A percentile compares a stretch with the other conserved stretches of the same genome.
These are phyloP conservation scores for Agrotis clavis DNA, from an alignment of 2,888 invertebrate species.

Conservation along the genomic window DNA sequence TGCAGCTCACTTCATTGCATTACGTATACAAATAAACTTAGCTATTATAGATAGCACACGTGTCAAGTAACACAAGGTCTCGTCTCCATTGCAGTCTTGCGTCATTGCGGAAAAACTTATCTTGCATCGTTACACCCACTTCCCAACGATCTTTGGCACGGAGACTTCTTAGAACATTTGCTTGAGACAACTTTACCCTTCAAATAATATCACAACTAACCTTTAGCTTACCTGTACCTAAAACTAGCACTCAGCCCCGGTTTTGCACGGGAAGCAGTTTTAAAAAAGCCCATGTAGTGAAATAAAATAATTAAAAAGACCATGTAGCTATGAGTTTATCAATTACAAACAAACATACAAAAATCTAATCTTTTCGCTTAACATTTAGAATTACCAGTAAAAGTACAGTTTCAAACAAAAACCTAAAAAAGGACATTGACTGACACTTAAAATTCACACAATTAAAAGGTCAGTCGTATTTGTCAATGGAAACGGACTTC, in stretches of 20 bases:
- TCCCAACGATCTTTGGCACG: constrained; percentile 33
- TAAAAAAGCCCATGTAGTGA: no score
- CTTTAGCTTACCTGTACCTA: neutral
- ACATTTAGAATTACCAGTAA: neutral
- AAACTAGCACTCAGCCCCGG: neutral
- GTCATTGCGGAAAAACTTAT: constrained; percentile 68
- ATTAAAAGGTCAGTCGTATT: constrained; percentile 39
- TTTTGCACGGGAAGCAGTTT: no score
- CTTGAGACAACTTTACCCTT: neutral
- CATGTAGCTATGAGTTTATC: no score
- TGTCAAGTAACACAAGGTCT: constrained; percentile 68
- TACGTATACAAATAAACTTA: constrained; percentile 65
- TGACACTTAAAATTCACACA: constrained; percentile 24
- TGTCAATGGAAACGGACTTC: constrained; percentile 59
- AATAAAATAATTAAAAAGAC: no score
- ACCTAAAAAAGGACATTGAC: neutral
- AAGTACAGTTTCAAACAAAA: neutral
- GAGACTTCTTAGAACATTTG: constrained; percentile 5
- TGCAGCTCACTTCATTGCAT: constrained; percentile 55
- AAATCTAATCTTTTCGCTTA: no score
- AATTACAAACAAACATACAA: no score
- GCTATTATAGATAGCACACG: constrained; percentile 68
- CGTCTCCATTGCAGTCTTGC: constrained; percentile 68
- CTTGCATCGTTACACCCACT: constrained; percentile 57
- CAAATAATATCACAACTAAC: neutral